Evolutionary conservation across 2,797 vertebrate species (phyloP).

Genomic region (Pipistrellus pipistrellus): DNA sequence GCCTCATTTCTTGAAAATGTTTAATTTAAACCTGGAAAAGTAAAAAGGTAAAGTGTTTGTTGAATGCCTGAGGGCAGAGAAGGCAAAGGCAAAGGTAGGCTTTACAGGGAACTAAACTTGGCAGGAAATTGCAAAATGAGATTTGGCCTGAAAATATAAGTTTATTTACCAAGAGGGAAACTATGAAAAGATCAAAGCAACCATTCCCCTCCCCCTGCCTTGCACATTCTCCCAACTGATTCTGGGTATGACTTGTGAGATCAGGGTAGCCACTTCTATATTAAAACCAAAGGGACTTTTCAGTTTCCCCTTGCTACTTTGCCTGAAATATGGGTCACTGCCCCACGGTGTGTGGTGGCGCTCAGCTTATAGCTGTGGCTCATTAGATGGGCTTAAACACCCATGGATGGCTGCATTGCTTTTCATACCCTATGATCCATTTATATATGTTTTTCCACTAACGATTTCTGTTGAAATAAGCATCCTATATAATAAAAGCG

Average conservation of each 20-base stretch:
- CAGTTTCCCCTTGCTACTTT: slow-evolving; percentile 6
- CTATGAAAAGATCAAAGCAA: slow-evolving; percentile 55
- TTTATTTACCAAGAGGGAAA: slow-evolving; percentile 58
- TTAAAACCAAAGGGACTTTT: slow-evolving; percentile 21
- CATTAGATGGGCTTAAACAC: background rate
- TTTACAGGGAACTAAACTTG: slow-evolving; percentile 2
- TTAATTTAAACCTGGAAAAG: slow-evolving; percentile 53
- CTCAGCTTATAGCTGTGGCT: background rate
- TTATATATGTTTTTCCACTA: slow-evolving; percentile 22
- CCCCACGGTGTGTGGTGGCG: no score
- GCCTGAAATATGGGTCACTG: slow-evolving; percentile 32
- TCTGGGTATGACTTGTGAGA: background rate
- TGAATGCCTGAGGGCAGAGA: slow-evolving; percentile 24
- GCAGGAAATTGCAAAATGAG: slow-evolving; percentile 63
- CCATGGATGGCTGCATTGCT: background rate
- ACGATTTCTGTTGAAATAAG: slow-evolving; percentile 47
- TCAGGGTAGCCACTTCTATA: background rate
- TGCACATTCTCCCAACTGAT: background rate
- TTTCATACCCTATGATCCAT: background rate
- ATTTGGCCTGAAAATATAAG: slow-evolving; percentile 56
- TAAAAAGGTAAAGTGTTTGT: background rate
- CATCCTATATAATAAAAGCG: no score
- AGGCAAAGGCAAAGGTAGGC: slow-evolving; percentile 48
- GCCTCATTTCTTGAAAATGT: background rate
- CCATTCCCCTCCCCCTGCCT: background rate